A percentile compares a stretch with the other conserved stretches of the same genome.
phyloP scores from a whole-genome alignment of 1,140 invertebrate genomes.

The Drosophila sp. region DNA sequence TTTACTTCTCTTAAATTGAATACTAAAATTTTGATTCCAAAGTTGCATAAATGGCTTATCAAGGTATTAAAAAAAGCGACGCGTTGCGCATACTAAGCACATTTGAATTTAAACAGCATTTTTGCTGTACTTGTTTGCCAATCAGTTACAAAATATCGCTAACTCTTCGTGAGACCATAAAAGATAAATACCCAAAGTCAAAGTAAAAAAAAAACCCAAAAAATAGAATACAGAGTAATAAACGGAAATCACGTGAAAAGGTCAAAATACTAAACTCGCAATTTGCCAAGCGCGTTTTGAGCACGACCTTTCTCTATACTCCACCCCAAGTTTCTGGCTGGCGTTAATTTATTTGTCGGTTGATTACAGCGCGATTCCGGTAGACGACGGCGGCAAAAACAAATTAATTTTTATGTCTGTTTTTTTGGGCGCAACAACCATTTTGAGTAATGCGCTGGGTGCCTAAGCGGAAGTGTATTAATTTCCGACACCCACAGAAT shows the following conservation, averaged over 20 bases:
- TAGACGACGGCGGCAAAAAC: conserved; percentile 65
- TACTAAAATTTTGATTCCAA: conserved; percentile 16
- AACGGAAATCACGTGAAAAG: conserved; percentile 79
- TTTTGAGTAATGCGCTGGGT: conserved; percentile 71
- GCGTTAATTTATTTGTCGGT: conserved; percentile 82
- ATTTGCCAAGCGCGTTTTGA: conserved; percentile 56
- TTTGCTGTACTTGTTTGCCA: conserved; percentile 20
- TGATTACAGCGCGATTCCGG: conserved; percentile 77
- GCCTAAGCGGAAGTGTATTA: conserved; percentile 75
- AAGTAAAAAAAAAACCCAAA: conserved; percentile 43
- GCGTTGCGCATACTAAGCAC: conserved; percentile 63
- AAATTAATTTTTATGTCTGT: conserved; percentile 81
- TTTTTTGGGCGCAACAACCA: conserved; percentile 45
- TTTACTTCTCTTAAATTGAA: conserved; percentile 28
- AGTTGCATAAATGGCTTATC: conserved; percentile 52
- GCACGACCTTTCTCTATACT: conserved; percentile 15
- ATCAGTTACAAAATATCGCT: conserved; percentile 33
- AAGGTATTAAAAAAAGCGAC: conserved; percentile 55
- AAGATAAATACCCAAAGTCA: conserved; percentile 55
- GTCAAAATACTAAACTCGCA: conserved; percentile 65
- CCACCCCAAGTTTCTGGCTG: conserved; percentile 30
- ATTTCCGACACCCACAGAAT: conserved; percentile 60
- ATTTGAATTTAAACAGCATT: conserved; percentile 42
- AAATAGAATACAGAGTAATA: too few species aligned
- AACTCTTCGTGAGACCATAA: conserved; percentile 41